Conservation (phyloP, 2,113 vertebrate genomes). For the Alligator sinensis region DNA sequence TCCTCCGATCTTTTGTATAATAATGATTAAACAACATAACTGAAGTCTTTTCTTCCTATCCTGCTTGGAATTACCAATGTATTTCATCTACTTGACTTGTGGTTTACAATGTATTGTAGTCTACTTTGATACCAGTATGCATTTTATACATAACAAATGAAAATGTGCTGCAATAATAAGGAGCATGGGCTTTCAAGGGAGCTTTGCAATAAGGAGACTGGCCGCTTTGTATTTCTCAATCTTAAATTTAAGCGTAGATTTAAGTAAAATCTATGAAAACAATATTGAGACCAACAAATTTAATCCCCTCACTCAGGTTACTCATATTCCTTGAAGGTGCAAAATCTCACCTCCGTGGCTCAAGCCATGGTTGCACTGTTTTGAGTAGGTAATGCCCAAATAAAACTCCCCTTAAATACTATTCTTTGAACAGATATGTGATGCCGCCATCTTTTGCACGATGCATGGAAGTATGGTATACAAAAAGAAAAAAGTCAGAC, state of each 20-base stretch:
- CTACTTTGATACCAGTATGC: not conserved
- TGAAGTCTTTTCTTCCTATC: not conserved
- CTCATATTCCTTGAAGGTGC: not conserved
- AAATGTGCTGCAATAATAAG: not conserved
- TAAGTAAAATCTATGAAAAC: too few species aligned
- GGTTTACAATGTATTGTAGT: not conserved
- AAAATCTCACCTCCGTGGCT: not conserved
- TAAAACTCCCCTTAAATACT: not conserved
- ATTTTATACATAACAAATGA: not conserved
- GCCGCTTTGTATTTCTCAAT: too few species aligned
- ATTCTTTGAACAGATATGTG: not conserved
- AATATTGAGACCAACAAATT: too few species aligned
- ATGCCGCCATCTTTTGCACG: not conserved
- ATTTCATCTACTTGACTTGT: too few species aligned
- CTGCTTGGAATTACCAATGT: not conserved
- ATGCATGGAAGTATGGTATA: not conserved
- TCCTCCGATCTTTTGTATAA: not conserved
- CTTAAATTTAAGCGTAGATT: too few species aligned
- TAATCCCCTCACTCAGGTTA: too few species aligned
- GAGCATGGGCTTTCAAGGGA: not conserved
- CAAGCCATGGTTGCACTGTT: not conserved
- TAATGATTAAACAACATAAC: not conserved
- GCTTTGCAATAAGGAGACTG: too few species aligned
- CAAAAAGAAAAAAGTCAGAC: not conserved
- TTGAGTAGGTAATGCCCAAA: not conserved